Evolutionary conservation across 2,888 invertebrate genomes (phyloP), one percentile per base, ranked within the genome.

Genomic region (Didymodactylos carnosus): DNA sequence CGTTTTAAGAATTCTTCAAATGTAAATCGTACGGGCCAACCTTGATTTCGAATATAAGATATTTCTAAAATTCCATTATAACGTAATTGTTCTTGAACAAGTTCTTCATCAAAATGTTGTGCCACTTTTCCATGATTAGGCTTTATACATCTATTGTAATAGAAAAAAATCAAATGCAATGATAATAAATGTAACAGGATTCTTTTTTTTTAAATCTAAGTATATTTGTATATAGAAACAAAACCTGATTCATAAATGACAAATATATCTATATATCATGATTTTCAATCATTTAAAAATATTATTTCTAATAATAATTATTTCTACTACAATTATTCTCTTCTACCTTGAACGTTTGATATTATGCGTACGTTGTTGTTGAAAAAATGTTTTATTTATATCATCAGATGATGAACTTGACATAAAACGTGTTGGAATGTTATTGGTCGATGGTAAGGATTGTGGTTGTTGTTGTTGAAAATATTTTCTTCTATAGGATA

Each of bases 51-150:
- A 40, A 82, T 81, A 73, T 78, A 78, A 35, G 79, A 78, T 8
- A 81, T 81, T 73, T 82, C 82, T 29, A 82, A 71, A 5, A 82
- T 78, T n/a, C 82, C 82, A n/a, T 80, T 81, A 76, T 80, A 80
- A 25, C 76, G 77, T 13, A 82, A 77, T 75, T 82, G 82, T 39
- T 79, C 78, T 25, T 77, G 72, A n/a, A 81, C 78, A 71, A 80
- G 78, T 13, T 79, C 77, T 5, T 78, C 75, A 11, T 78, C 77
- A 75, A 80, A 80, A 27, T 74, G 51, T 70, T 79, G 73, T 25
- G 80, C 76, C 8, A 71, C 43, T 72, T 79, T 79, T 7, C 76
- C 75, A 5, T 77, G 77, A 77, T 81, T 82, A 3, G 82, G 81
- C 76, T 80, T 81, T 35, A 82, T 77, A 77, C 82, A 82, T 71